Evolutionary conservation across 2,113 vertebrate species (phyloP).

Genomic region (Anser cygnoides): DNA sequence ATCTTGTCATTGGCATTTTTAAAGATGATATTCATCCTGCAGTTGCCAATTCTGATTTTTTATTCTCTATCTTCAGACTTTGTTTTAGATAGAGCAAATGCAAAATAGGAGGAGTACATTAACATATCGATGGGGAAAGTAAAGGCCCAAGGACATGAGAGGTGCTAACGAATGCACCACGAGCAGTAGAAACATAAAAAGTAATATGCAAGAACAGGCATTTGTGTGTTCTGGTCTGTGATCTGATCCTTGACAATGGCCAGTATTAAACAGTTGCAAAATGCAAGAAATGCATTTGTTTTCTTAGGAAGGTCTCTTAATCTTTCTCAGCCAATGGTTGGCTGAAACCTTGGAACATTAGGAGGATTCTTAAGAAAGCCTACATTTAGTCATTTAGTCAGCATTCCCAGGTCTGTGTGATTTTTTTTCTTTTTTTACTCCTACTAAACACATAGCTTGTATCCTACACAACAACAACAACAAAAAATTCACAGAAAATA

Average conservation of each 20-base stretch:
- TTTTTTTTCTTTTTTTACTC: neutral
- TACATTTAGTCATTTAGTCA: neutral
- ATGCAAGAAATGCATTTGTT: neutral
- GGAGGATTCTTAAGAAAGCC: neutral
- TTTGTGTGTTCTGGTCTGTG: neutral
- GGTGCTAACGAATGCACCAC: neutral
- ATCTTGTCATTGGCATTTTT: neutral
- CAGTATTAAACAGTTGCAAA: neutral
- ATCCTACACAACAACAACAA: neutral
- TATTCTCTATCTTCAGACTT: neutral
- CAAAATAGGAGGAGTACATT: neutral
- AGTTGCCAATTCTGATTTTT: neutral
- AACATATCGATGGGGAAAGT: neutral
- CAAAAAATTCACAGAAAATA: neutral
- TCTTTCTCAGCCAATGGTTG: neutral
- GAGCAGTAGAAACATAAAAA: neutral
- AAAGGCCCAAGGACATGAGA: neutral
- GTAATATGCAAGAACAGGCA: neutral
- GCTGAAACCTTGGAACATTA: neutral
- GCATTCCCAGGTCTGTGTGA: neutral
- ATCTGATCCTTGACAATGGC: neutral
- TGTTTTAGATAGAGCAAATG: neutral
- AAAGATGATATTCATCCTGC: neutral
- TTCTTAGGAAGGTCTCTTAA: neutral
- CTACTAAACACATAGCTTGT: neutral